Evolutionary conservation across 2,888 invertebrate genomes (phyloP), one percentile per base, ranked within the genome.

Genomic region (Empis livida): DNA sequence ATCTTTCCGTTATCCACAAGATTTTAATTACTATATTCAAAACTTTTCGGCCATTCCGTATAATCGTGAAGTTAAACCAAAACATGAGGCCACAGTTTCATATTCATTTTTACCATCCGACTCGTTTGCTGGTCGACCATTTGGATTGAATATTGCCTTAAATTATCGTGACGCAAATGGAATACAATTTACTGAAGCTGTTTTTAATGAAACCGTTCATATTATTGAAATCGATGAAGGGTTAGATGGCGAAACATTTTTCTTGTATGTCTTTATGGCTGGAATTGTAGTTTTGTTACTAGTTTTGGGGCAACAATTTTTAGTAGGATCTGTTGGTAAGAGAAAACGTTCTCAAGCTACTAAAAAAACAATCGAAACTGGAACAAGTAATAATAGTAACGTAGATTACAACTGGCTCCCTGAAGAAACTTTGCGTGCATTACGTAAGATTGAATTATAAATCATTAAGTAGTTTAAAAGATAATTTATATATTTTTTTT

Each of bases 341-440:
- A 77, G 84, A 31, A 70, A 69, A 57, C 67, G 70, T 44, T 59
- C 62, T 63, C 64, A 45, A 61, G 71, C 71, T 52, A 76, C 65
- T 2, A 75, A 80, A 45, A 76, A 78, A 51, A 78, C 79, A 38
- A 78, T 93, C 5, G 96, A 99, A 72, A 87, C 90, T 57, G 96
- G 96, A 53, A 96, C 96, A 1, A 79, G 80, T 51, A 87, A 83
- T 60, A 84, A 82, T 49, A 81, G 85, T 59, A 91, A 93, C 69
- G 92, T 99, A 5, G 97, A 99, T 71, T 96, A 91, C 63, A 96
- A 99, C 59, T 99, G 99, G 99, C 75, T 99, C 62, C 97, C 99
- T 38, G 84, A 86, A 62, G 90, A 93, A 70, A 86, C 88, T 53
- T 76, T 91, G 45, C 82, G 84, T 57, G 80, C 79, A 65, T 74